Evolutionary conservation across 1,140 invertebrate species (phyloP), one percentile per base, ranked within the genome.

Genomic region (Coboldia fuscipes): DNA sequence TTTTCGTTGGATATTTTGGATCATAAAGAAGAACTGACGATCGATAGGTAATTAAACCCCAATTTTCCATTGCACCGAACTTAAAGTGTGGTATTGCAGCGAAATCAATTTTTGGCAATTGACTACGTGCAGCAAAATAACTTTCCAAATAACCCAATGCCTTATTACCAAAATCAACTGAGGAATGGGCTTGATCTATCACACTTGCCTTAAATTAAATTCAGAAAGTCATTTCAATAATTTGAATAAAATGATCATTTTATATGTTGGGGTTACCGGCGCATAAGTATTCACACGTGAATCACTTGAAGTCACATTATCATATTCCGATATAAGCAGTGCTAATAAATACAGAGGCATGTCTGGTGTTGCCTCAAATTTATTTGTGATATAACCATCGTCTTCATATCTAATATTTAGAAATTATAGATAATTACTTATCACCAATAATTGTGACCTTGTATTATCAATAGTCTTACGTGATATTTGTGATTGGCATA

Each of bases 51-150:
- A 94, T 72, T 0, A 93, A 51, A 2, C 81, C 81, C 79, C 80
- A 84, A 50, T 85, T 85, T 48, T 85, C 82, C 81, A 85, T 86
- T 2, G 80, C 92, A 0, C 85, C 89, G 12, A 82, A 80, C 30
- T 71, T 68, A 46, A 96, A 94, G 56, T 96, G 86, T 0, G 90
- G 86, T 31, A 96, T 54, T 0, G 88, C 89, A 3, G 92, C 70
- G 66, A 92, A 79, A 56, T 85, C 80, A 35, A 82, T 77, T 53
- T 86, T 86, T 1, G 77, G 75, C 28, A 86, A 44, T 0, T 81
- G 82, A 44, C 78, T 85, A 23, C 66, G 61, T n/a, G 82, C 71
- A 37, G 71, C 63, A 44, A 93, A 96, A 46, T 79, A 94, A 2
- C 83, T 62, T 48, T 90, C 85, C 45, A 75, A 80, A 44, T 73